Conservation (phyloP, 92 coral and sea anemone species). For the Micromussa lordhowensis region DNA sequence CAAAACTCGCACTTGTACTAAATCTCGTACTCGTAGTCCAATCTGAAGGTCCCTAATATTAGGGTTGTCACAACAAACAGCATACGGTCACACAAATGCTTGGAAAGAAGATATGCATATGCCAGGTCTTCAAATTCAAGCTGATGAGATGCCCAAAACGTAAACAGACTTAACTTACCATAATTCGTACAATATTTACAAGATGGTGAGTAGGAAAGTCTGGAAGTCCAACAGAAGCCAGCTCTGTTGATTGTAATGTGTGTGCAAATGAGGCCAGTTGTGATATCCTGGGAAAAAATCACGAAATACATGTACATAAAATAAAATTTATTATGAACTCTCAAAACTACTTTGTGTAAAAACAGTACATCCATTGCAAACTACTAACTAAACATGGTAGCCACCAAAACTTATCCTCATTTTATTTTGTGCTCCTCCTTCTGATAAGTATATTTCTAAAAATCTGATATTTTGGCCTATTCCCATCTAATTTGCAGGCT, state of each 20-base stretch:
- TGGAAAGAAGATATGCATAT: neutral
- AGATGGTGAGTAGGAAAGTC: slow-evolving; percentile 96
- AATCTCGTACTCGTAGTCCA: too few relatives aligned
- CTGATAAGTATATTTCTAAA: neutral
- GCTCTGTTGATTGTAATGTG: slow-evolving; percentile 94
- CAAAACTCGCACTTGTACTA: too few relatives aligned
- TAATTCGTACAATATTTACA: slow-evolving; percentile 77
- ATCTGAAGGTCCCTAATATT: too few relatives aligned
- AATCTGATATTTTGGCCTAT: neutral
- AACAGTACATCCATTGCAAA: neutral
- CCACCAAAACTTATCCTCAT: too few relatives aligned
- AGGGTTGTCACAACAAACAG: too few relatives aligned
- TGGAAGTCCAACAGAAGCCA: slow-evolving; percentile 92
- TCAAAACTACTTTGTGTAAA: neutral
- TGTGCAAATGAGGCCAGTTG: slow-evolving; percentile 93
- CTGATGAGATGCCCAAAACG: too few relatives aligned
- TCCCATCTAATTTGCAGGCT: neutral
- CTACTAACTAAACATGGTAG: too few relatives aligned
- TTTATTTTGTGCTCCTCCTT: neutral
- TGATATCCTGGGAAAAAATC: slow-evolving; percentile 67
- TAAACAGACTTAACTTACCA: slow-evolving; percentile 65
- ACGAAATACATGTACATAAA: too few relatives aligned
- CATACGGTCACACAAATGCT: too few relatives aligned
- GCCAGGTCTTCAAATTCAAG: neutral
- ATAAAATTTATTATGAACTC: too few relatives aligned